Evolutionary conservation across 2,797 vertebrate species (phyloP), one percentile per base, ranked within the genome.

Genomic region (Macropus fuliginosus): DNA sequence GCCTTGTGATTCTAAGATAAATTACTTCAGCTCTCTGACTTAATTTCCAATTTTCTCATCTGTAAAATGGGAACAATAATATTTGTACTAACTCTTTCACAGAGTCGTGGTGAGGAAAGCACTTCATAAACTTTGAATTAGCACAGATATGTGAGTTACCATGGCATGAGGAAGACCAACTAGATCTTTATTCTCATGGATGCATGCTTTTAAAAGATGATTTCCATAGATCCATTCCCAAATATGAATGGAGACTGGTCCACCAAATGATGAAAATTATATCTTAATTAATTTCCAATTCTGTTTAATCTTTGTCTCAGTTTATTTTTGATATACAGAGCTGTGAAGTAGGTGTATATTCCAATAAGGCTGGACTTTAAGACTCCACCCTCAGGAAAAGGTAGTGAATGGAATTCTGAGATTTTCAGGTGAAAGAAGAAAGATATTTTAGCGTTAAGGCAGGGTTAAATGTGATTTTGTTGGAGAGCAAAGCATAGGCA

Each of bases 381-480:
- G 74, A 3, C 40, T 87, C 40, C 8, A 29, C 34, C 56, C 81
- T 54, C 46, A 92, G 40, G 50, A 92, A 96, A 34, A 92, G 40
- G 11, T 0, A 87, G 24, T 89, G 5, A 52, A 57, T 40, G 52
- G 31, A 89, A 95, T 90, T 11, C 21, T 93, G 52, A 93, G 74
- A 95, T 55, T 90, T 50, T 94, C 90, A 95, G 92, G 40, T 34
- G 24, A 94, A 10, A 92, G 59, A 34, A 91, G 3, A 54, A 92
- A 92, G 62, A 56, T 89, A n/a, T 87, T 54, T 95, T 91, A 90
- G 18, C 81, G 40, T 90, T 54, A 87, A 95, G 50, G 90, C 52
- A 54, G 29, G 56, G 40, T 91, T 96, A 52, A 62, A 91, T 94
- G 91, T 14, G 62, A 92, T 24, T 29, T 91, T 18, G 91, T 0